Evolutionary conservation across 2,113 vertebrate species (phyloP), one percentile per base, ranked within the genome.

Genomic region (Amblyopsis rosae): DNA sequence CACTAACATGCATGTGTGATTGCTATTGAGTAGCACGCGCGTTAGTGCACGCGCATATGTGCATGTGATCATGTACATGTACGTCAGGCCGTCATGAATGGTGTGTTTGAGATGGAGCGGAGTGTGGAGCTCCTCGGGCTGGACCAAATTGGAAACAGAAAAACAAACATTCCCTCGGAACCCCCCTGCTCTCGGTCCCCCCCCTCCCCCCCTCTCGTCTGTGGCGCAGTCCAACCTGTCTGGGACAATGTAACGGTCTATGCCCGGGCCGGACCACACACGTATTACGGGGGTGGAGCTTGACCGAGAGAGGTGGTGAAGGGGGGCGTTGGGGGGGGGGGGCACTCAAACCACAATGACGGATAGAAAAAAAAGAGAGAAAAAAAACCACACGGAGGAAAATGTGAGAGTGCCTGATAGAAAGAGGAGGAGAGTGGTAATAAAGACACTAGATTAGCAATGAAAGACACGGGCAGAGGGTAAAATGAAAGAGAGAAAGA

Each of bases 101-200:
- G 89, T 87, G 88, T 81, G 86, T 89, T 91, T 91, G 86, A 90
- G 87, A 87, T 82, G 51, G 87, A 89, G 84, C 79, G 89, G 86
- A 88, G 88, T 87, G 88, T 87, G 88, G 89, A 89, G 86, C 88
- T 89, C 88, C 88, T 88, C 80, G 74, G 86, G 84, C 85, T 79
- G 84, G 84, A 89, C 85, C 85, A 89, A 91, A 91, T 91, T 91
- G 89, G 86, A 91, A 91, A 89, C 89, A 89, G 89, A 91, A 91
- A 89, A 91, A 91, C 88, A 91, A 91, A 91, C 88, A 91, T 86
- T 86, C 83, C 79, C 83, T 81, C 70, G 80, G 82, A 88, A 82
- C 85, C 69, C 83, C 83, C 69, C 19, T 19, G 26, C 82, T 47
- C 62, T 69, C 47, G 32, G 11, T 47, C 76, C 32, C 10, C 49